Evolutionary conservation across 2,888 invertebrate species (phyloP), one percentile per base, ranked within the genome.

Genomic region (Dione juno): DNA sequence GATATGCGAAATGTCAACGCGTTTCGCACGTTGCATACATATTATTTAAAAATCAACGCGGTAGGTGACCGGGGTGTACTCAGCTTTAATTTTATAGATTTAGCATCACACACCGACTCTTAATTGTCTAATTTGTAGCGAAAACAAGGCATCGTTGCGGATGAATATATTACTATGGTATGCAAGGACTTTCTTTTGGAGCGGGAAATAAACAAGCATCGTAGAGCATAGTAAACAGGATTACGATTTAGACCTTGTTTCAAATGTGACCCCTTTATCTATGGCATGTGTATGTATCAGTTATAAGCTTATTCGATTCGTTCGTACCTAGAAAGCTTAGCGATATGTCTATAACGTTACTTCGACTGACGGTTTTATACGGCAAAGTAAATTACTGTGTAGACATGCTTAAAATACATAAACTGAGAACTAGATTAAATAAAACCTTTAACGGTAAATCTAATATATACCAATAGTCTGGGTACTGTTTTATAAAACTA

Each of bases 71-170:
- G 81, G 80, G 78, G 88, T 89, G 88, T 88, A 88, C 81, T 80
- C 86, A 79, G 92, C 85, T 91, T 91, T 92, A 93, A 93, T 92
- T 90, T 82, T 88, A 93, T 93, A 92, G 92, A 90, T 90, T 83
- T 85, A 83, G 85, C 85, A 80, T 80, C 89, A 87, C 86, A 85
- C 73, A 66, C 74, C 82, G 93, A 90, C 90, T 93, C 89, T 81
- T 93, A 93, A 93, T 92, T 87, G 93, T 90, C 91, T 93, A 89
- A 92, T 92, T 93, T 93, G 87, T 86, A 87, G 88, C 92, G 91
- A 92, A 92, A 92, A 89, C 91, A 88, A 86, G 86, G 86, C 83
- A 85, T 79, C 81, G 85, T 82, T 81, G 81, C 82, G 82, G 86
- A 82, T 87, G 88, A 88, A 90, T 90, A 88, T 86, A 88, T 89